Percentiles rank a stretch among this genome's conserved stretches.
These are phyloP conservation scores for Delphinus delphis DNA, from an alignment of 2,113 vertebrate species.

Conservation along the genomic window DNA sequence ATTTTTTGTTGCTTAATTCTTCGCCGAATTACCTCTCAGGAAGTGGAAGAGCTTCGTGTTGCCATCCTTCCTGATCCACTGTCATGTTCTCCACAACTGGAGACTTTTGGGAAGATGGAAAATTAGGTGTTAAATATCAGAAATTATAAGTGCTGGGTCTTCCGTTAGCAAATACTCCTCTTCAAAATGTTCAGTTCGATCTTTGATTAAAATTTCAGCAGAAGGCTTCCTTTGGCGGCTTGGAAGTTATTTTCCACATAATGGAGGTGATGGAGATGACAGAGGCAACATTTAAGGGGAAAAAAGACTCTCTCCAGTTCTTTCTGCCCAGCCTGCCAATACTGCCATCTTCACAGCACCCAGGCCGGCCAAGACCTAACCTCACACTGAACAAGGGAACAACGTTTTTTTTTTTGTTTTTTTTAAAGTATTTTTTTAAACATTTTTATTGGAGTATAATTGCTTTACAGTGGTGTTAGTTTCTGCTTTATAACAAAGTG, in stretches of 20 bases:
- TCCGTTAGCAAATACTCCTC: background rate
- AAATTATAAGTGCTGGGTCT: background rate
- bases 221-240: background rate
- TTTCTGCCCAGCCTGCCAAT: background rate
- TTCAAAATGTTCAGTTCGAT: background rate
- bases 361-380: background rate
- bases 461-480: too few species aligned
- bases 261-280: background rate
- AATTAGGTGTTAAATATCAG: background rate
- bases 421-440: too few species aligned
- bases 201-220: conserved; percentile 15
- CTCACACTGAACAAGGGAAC: background rate
- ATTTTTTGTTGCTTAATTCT: background rate
- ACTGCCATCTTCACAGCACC: background rate
- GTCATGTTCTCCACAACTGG: background rate
- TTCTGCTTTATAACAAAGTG: too few species aligned
- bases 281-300: background rate
- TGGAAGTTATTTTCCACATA: background rate
- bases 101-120: background rate
- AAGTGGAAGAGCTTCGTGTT: background rate
- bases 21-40: background rate
- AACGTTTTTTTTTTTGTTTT: background rate
- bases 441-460: too few species aligned
- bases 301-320: background rate
- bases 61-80: background rate